Base-by-base conservation (phyloP, 1,140 invertebrate genomes). In the Zaprionus capensis region DNA sequence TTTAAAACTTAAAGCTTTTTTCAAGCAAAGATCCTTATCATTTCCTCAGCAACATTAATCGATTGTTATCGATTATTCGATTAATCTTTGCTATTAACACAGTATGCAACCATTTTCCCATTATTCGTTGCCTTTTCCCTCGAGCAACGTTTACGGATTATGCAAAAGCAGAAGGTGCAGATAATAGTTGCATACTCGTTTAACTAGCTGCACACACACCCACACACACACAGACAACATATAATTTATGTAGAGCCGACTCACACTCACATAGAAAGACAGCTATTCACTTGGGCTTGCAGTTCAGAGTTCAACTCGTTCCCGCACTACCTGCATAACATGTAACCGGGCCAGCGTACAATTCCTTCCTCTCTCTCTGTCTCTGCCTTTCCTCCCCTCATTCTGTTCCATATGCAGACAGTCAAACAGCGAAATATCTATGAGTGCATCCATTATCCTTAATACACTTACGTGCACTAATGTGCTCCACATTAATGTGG, bases 401-500 rank as follows among this genome's bases (percentile, higher is more conserved):
- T 36, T 65, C 46, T 65, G 36, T 7, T 64, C 67, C 62, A 72
- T 65, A 76, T 76, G 61, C 74, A 73, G 64, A 67, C 69, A 72
- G 57, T 73, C 73, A 68, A 80, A 72, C 63, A 76, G 78, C 74
- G 34, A 81, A 77, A 81, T 90, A 88, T 90, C 85, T 90, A 85
- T 85, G 85, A 90, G 81, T 90, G 86, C 85, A 90, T 90, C 86
- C 85, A 90, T 90, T 90, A 90, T 90, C 85, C 85, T 77, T 90
- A 90, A 90, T 90, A 90, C 81, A 90, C 85, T 90, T 90, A 90
- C 81, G 85, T 81, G 85, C 85, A 90, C 85, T 90, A 90, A 90
- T 90, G 85, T 90, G 86, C 85, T 81, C 85, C 53, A 84, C 85
- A 90, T 90, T 88, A 88, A 84, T 90, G 81, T 84, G 81, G 58